Conservation (phyloP, 2,113 vertebrate genomes). For the Dolichotis patagonum region DNA sequence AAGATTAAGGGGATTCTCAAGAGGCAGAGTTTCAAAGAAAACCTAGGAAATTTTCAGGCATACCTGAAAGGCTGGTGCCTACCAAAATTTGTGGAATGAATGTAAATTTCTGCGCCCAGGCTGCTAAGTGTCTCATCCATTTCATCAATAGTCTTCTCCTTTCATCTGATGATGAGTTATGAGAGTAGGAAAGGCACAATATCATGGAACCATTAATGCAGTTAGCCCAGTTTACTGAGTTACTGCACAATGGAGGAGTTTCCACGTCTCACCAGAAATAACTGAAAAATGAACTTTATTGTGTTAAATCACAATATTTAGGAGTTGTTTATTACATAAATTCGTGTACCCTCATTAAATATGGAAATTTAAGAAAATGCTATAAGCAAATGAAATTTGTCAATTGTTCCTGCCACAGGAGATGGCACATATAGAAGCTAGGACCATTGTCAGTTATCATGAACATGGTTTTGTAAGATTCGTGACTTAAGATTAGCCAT, state of each 20-base stretch:
- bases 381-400: neutral
- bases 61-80: neutral
- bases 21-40: neutral
- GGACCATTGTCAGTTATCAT: neutral
- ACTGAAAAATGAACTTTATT: neutral
- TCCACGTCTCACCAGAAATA: neutral
- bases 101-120: neutral
- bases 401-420: neutral
- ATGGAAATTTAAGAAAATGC: neutral
- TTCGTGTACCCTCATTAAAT: neutral
- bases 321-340: neutral
- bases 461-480: neutral
- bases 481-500: neutral
- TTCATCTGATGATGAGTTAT: neutral
- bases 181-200: neutral
- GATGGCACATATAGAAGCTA: neutral
- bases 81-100: neutral
- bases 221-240: neutral
- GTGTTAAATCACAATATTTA: neutral
- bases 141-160: neutral
- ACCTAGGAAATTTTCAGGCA: neutral
- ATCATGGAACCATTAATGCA: neutral
- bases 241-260: neutral
- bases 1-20: neutral
- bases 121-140: neutral